These are phyloP conservation scores for Trichogramma dendrolimi DNA, from an alignment of 2,888 invertebrate genomes.

Conservation along the genomic window DNA sequence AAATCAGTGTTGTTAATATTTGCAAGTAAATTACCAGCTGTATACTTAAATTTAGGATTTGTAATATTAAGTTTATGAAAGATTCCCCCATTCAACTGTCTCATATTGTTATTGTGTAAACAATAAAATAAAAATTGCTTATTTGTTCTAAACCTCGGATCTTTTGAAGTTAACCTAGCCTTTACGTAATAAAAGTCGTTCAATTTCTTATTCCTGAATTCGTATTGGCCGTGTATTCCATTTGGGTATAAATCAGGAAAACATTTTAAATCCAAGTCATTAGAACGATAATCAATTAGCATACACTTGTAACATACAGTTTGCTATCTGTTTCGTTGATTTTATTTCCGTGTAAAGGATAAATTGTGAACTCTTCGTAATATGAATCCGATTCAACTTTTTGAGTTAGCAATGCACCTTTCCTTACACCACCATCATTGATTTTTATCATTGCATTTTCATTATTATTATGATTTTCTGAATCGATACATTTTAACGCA, in stretches of 20 bases:
- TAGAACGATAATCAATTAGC: conserved; percentile 28
- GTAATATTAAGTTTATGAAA: conserved; percentile 21
- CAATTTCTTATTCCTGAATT: conserved; percentile 22
- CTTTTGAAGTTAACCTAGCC: conserved; percentile 32
- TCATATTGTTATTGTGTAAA: conserved; percentile 33
- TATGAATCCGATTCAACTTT: conserved; percentile 23
- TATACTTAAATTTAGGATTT: conserved; percentile 14
- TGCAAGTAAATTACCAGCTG: conserved; percentile 14
- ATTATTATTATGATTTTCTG: not conserved
- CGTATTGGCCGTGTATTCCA: conserved; percentile 27
- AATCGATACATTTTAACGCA: not conserved
- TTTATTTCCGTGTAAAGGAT: conserved; percentile 29
- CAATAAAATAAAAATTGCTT: conserved; percentile 36
- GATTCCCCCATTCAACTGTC: conserved; percentile 29
- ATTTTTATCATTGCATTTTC: not conserved
- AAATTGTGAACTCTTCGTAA: conserved; percentile 29
- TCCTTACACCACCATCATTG: too few species aligned
- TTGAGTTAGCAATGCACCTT: conserved; percentile 24
- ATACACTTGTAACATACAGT: conserved; percentile 33
- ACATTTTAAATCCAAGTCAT: conserved; percentile 31
- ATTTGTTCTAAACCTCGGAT: conserved; percentile 35
- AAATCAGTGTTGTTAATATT: too few species aligned
- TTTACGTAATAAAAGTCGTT: conserved; percentile 33
- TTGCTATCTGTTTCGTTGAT: conserved; percentile 17
- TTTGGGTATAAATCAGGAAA: conserved; percentile 32